Base-by-base conservation (phyloP, 2,797 vertebrate genomes). In the Phaenicophaeus curvirostris region DNA sequence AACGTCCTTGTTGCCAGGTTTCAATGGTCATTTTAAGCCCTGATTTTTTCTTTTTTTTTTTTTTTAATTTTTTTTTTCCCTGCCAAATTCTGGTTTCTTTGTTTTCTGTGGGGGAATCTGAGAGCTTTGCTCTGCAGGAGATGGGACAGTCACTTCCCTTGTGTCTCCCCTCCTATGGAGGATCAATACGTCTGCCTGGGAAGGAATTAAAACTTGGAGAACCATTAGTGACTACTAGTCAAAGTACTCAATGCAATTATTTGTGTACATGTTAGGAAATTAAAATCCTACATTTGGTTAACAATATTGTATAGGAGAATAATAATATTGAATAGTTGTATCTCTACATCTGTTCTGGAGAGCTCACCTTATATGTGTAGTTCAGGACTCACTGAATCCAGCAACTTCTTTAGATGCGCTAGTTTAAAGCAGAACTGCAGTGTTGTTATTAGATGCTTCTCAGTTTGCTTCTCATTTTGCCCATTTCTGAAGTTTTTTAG, bases 361-460 rank as follows among this genome's bases (percentile, higher is more conserved):
- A 85, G 10, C 33, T 90, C 54, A 13, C 74, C 69, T 63, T n/a
- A 41, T 24, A 51, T 20, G 3, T 8, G 11, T 31, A 28, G 28
- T 30, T 79, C 39, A 85, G 59, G 33, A 83, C 46, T 42, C 42
- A 50, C 9, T 35, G 63, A 95, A 85, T 8, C 46, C 59, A 81
- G 21, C 51, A 58, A 14, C 19, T 78, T 68, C 86, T 96, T 14
- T 12, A 15, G 67, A 33, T 74, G 53, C 33, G 42, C 39, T 41
- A 71, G 53, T 90, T 91, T 81, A 77, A 74, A 86, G 62, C 23
- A 79, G 21, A 74, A 72, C 75, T 37, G 59, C 15, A 57, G 15
- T 20, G 65, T 81, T 92, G 67, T 84, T 94, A 81, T 91, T 84
- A 75, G 55, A 37, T 68, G 18, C 15, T 93, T 82, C 71, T 73